phyloP scores from a whole-genome alignment of 53 echinoderm and acorn worm genomes.

The Patiria pectinifera region DNA sequence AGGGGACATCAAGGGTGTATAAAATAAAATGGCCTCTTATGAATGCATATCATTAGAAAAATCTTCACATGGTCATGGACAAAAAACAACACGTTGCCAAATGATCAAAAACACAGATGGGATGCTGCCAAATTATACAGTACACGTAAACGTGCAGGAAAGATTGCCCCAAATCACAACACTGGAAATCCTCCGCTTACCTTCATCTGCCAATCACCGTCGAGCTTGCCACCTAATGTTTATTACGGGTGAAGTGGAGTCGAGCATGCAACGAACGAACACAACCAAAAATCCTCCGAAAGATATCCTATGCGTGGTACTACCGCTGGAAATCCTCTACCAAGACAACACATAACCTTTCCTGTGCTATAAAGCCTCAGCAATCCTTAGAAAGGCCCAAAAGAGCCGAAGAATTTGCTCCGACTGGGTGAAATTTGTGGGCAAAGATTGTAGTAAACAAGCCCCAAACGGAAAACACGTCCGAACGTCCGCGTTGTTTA shows the following conservation, averaged over 20 bases:
- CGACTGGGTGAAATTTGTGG: neutral
- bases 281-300: neutral
- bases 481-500: constrained; percentile 1
- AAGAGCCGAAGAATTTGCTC: neutral
- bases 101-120: no score
- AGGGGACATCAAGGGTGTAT: no score
- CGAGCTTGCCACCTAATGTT: constrained; percentile 18
- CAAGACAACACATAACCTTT: neutral
- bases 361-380: constrained; percentile 1
- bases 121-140: no score
- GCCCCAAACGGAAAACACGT: constrained; percentile 8
- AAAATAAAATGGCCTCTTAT: no score
- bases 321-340: no score
- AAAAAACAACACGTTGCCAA: no score
- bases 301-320: neutral
- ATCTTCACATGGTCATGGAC: no score
- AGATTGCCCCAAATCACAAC: constrained; percentile 19
- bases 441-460: neutral
- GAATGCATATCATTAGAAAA: neutral
- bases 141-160: neutral
- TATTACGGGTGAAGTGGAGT: neutral
- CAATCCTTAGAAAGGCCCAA: neutral
- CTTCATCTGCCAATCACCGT: constrained; percentile 59
- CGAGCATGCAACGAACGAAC: neutral
- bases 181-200: constrained; percentile 28